Evolutionary conservation across 1,140 invertebrate species (phyloP).

Genomic region (Bombus vancouverensis): DNA sequence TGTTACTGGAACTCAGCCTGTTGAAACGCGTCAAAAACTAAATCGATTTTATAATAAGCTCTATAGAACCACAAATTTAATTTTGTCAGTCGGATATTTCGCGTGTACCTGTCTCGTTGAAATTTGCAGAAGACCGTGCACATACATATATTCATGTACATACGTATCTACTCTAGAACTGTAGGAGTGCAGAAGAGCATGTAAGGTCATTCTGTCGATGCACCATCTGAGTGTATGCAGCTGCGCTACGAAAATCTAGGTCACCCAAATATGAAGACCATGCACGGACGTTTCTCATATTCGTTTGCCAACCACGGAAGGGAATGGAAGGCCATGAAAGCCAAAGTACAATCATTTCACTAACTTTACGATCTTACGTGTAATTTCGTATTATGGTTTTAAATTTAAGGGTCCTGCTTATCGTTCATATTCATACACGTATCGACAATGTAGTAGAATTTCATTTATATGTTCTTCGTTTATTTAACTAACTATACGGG

Average conservation of each 20-base stretch:
- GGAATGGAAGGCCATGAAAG: not conserved
- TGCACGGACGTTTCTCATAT: constrained; percentile 27
- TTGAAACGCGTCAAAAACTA: not conserved
- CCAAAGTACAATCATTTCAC: not conserved
- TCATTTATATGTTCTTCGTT: not conserved
- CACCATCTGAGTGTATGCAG: constrained; percentile 18
- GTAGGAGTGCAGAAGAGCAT: constrained; percentile 11
- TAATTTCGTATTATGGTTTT: not conserved
- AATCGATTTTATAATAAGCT: not conserved
- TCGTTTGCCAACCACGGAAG: constrained; percentile 26
- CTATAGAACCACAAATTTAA: not conserved
- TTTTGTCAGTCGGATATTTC: not conserved
- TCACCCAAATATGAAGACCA: constrained; percentile 52
- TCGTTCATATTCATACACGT: not conserved
- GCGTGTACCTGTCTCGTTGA: not conserved
- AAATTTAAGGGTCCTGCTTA: not conserved
- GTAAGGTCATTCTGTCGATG: constrained; percentile 11
- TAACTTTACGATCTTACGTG: not conserved
- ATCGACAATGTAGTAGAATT: not conserved
- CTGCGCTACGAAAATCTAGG: constrained; percentile 52
- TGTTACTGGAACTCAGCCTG: too few relatives aligned
- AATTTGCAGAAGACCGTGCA: not conserved
- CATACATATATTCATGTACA: not conserved
- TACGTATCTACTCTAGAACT: constrained; percentile 13
- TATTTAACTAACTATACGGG: not conserved